A percentile compares a stretch with the other conserved stretches of the same genome.
These are phyloP conservation scores for Eupithecia vulgata DNA, from an alignment of 2,888 invertebrate genomes.

Conservation along the genomic window DNA sequence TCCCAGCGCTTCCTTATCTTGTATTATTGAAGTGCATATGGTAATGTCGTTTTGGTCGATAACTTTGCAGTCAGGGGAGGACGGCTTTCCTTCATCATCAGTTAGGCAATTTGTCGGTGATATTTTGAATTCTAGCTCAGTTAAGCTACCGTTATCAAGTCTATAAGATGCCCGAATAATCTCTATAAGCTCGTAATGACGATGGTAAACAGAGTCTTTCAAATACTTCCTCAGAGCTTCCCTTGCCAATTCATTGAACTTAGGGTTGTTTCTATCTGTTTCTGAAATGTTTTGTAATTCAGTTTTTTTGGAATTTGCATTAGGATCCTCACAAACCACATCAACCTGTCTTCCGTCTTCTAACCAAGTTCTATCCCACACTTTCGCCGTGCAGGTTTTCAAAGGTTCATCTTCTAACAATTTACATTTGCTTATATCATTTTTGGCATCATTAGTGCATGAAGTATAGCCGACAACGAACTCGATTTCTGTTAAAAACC, in stretches of 20 bases:
- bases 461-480: slow-evolving; percentile 83
- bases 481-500: slow-evolving; percentile 82
- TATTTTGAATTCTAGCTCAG: slow-evolving; percentile 81
- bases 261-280: slow-evolving; percentile 35
- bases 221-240: slow-evolving; percentile 52
- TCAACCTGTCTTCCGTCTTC: slow-evolving; percentile 72
- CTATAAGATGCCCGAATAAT: slow-evolving; percentile 61
- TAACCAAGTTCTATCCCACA: slow-evolving; percentile 85
- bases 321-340: slow-evolving; percentile 58
- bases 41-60: slow-evolving; percentile 30
- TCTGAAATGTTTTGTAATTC: slow-evolving; percentile 26
- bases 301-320: slow-evolving; percentile 38
- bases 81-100: slow-evolving; percentile 26
- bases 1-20: slow-evolving; percentile 45
- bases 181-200: slow-evolving; percentile 53
- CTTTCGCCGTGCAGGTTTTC: slow-evolving; percentile 61
- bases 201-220: slow-evolving; percentile 42
- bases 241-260: slow-evolving; percentile 50
- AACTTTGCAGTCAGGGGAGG: slow-evolving; percentile 24
- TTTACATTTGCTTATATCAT: slow-evolving; percentile 55
- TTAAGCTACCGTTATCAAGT: slow-evolving; percentile 74
- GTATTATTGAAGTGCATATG: slow-evolving; percentile 45
- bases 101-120: slow-evolving; percentile 62
- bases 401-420: slow-evolving; percentile 59
- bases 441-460: slow-evolving; percentile 69